Base-by-base conservation (phyloP, 2,113 vertebrate genomes). In the Pogona vitticeps region DNA sequence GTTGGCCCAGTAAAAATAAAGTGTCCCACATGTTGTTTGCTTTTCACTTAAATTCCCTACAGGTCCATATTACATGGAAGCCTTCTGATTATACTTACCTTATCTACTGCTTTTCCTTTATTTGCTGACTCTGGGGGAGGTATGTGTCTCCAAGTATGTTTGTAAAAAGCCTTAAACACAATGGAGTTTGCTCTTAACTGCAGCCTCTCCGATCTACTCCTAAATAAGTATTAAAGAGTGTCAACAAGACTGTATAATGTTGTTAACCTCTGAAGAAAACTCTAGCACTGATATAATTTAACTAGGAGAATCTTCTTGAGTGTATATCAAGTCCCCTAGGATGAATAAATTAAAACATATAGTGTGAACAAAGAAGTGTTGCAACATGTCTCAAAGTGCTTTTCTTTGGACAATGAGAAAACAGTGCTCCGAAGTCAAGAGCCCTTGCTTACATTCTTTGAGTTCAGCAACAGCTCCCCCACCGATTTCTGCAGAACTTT, bases 261-360 rank as follows among this genome's bases (percentile, higher is more conserved):
- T 42, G 33, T 28, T 68, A 71, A 58, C 17, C 42, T 83, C 52
- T 61, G 63, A 71, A 61, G 46, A 78, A 31, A 71, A 38, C 6
- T 76, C 58, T 21, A 81, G 6, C 36, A 58, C 72, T 88, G 82
- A 80, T 21, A 76, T 82, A 86, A 28, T 38, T 33, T 40, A 68
- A 31, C 83, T 46, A 76, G 71, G 82, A 40, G 87, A 84, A 59
- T 85, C 88, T 46, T 38, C 18, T 92, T 71, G 71, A 46, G 58
- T 10, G 71, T 76, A 82, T 68, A 20, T 12, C 59, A 52, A 86
- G n/a, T 67, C 42, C 75, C 84, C 58, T 42, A 72, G 78, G 84
- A 8, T 0, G 0, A 81, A 1, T 68, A 77, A 6, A 33, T 83
- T 3, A 59, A 33, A 71, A 52, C 20, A 68, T 76, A 56, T 3